These are phyloP conservation scores for Drosophila littoralis DNA, from an alignment of 1,140 invertebrate species.

Conservation along the genomic window DNA sequence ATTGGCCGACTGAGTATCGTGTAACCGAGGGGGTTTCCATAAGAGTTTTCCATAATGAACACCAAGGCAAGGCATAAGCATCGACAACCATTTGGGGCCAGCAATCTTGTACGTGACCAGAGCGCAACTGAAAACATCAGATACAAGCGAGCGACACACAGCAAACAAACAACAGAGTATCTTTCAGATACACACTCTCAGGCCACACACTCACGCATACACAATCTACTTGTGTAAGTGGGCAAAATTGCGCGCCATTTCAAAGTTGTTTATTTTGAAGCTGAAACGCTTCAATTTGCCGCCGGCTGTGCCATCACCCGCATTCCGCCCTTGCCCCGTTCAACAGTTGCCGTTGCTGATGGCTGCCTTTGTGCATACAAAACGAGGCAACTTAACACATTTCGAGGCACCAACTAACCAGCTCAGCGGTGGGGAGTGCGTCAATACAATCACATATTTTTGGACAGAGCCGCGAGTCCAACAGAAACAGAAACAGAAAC, in stretches of 20 bases:
- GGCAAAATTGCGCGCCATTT: conserved; percentile 54
- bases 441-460: conserved; percentile 23
- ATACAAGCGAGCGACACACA: conserved; percentile 12
- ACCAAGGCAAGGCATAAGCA: conserved; percentile 40
- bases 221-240: conserved; percentile 10
- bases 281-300: conserved; percentile 40
- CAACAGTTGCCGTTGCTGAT: conserved; percentile 9
- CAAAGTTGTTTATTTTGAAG: conserved; percentile 58
- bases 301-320: conserved; percentile 16
- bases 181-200: conserved; percentile 28
- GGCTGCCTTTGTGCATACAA: conserved; percentile 68
- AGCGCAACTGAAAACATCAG: conserved; percentile 36
- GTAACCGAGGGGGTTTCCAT: conserved; percentile 20
- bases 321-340: neutral
- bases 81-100: conserved; percentile 49
- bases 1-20: conserved; percentile 22
- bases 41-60: conserved; percentile 27
- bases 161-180: conserved; percentile 27
- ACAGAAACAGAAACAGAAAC: conserved; percentile 34
- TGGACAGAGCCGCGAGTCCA: conserved; percentile 17
- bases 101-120: conserved; percentile 58
- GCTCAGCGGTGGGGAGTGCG: conserved; percentile 3
- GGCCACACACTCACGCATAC: neutral
- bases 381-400: conserved; percentile 73
- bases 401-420: conserved; percentile 62